phyloP scores from a whole-genome alignment of 2,888 invertebrate genomes.

The Pristionchus fissidentatus region DNA sequence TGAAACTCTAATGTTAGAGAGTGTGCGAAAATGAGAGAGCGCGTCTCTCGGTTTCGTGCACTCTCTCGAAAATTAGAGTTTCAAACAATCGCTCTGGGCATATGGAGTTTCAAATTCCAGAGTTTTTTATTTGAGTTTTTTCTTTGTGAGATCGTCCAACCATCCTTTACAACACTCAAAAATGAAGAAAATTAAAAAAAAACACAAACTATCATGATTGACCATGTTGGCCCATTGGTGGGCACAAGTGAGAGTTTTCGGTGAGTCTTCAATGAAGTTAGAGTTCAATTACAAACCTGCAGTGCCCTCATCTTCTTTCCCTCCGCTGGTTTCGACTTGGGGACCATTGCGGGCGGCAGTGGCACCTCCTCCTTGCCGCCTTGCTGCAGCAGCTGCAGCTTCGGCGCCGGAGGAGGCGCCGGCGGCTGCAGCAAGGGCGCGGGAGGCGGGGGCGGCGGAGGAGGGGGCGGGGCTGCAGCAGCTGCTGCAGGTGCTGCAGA shows the following conservation, averaged over 20 bases:
- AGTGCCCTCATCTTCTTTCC: slow-evolving; percentile 42
- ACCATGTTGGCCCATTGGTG: too few relatives aligned
- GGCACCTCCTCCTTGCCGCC: not conserved
- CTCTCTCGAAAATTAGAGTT: too few relatives aligned
- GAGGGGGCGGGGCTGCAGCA: slow-evolving; percentile 31
- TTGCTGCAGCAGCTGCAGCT: not conserved
- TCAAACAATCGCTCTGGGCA: too few relatives aligned
- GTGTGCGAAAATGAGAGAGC: too few relatives aligned
- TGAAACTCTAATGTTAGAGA: too few relatives aligned
- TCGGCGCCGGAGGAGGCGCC: slow-evolving; percentile 34
- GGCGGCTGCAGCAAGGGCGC: not conserved
- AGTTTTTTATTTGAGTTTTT: not conserved
- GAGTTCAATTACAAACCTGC: slow-evolving; percentile 14
- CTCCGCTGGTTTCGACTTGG: not conserved
- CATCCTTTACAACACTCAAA: not conserved
- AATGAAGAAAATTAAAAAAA: too few relatives aligned
- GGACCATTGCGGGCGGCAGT: slow-evolving; percentile 27
- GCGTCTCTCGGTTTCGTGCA: too few relatives aligned
- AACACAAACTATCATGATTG: too few relatives aligned
- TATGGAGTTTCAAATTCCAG: not conserved
- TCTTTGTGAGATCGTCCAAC: too few relatives aligned
- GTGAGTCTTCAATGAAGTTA: too few relatives aligned
- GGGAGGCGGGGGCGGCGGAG: slow-evolving; percentile 51
- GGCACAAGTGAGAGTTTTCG: too few relatives aligned
- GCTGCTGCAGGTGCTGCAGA: slow-evolving; percentile 36